These are phyloP conservation scores for Phylloscopus collybita DNA, from an alignment of 2,797 vertebrate species.

Conservation along the genomic window DNA sequence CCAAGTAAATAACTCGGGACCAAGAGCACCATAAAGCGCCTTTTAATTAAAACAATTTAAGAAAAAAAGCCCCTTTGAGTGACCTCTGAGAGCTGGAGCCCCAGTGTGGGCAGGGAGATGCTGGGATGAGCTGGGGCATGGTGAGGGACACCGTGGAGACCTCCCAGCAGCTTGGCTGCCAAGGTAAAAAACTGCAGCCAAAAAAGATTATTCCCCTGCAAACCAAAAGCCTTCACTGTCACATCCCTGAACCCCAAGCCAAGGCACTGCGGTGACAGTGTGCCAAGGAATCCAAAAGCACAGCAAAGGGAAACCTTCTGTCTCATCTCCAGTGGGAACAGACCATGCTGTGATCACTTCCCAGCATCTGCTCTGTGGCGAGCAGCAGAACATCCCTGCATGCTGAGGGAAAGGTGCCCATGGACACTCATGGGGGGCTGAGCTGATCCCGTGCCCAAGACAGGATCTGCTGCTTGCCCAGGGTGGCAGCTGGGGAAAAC, in stretches of 20 bases:
- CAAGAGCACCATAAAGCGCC: constrained; percentile 20
- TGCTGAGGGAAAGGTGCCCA: background rate
- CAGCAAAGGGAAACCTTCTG: background rate
- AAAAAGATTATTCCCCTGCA: background rate
- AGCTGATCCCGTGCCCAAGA: background rate
- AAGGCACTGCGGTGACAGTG: background rate
- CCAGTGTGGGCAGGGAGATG: background rate
- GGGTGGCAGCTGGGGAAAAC: background rate
- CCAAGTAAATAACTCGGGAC: constrained; percentile 74
- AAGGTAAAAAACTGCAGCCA: background rate
- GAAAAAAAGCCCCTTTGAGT: constrained; percentile 18
- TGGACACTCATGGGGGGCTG: rapidly evolving
- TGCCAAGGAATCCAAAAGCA: background rate
- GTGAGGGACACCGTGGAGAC: background rate
- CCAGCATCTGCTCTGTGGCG: background rate
- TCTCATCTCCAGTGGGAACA: background rate
- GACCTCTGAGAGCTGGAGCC: background rate
- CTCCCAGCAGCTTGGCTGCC: background rate
- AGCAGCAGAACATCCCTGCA: rapidly evolving
- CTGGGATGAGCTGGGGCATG: background rate
- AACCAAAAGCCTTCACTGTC: background rate
- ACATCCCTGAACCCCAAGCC: background rate
- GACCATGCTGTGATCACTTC: background rate
- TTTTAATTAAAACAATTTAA: constrained; percentile 76
- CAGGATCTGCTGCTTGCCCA: background rate